These are phyloP conservation scores for Orientallactaga bullata DNA, from an alignment of 2,113 vertebrate species.

Conservation along the genomic window DNA sequence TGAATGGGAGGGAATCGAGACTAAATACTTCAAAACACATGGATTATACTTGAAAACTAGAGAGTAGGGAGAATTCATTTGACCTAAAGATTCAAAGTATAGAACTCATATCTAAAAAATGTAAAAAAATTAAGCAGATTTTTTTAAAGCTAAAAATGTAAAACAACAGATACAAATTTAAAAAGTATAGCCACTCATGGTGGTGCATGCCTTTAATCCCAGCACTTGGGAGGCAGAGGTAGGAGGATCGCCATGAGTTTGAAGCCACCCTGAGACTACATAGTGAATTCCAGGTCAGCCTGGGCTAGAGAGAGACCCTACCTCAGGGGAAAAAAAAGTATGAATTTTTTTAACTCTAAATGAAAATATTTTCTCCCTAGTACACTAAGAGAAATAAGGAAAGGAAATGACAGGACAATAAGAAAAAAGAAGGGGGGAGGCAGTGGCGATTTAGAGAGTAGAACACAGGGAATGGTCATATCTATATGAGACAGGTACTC, in stretches of 20 bases:
- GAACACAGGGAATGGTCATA: background rate
- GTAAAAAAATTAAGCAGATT: too few relatives aligned
- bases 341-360: background rate
- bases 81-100: background rate
- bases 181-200: too few relatives aligned
- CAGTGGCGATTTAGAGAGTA: background rate
- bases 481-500: background rate
- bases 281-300: too few relatives aligned
- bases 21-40: background rate
- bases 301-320: too few relatives aligned
- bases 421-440: background rate
- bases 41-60: background rate
- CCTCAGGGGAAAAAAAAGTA: too few relatives aligned
- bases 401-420: background rate
- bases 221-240: too few relatives aligned
- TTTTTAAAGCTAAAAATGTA: background rate
- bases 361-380: background rate
- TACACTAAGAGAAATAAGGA: background rate
- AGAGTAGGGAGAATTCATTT: background rate
- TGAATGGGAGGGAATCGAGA: background rate
- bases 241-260: too few relatives aligned
- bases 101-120: background rate
- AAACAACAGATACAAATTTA: background rate
- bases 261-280: too few relatives aligned
- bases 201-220: too few relatives aligned